These are phyloP conservation scores for Thunnus maccoyii DNA, from an alignment of 2,113 vertebrate genomes.

Conservation along the genomic window DNA sequence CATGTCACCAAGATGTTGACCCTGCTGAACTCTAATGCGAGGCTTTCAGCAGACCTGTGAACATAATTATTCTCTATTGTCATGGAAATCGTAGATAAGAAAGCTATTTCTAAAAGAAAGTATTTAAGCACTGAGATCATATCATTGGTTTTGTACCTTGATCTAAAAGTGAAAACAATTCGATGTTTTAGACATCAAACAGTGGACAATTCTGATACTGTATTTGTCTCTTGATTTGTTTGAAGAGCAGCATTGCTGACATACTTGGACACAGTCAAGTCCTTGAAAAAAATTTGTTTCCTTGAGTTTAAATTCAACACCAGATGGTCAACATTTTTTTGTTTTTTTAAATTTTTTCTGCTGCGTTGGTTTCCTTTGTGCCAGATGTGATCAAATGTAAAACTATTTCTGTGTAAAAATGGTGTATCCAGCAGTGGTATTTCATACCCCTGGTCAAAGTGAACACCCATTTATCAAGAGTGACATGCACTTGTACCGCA, in stretches of 20 bases:
- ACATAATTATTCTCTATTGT: background rate
- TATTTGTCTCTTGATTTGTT: no score
- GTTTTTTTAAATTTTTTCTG: background rate
- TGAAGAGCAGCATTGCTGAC: no score
- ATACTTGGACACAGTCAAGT: no score
- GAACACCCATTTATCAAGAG: conserved; percentile 32
- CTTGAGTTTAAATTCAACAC: background rate
- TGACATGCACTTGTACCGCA: conserved; percentile 10
- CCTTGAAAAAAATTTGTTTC: background rate
- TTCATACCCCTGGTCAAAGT: conserved; percentile 60
- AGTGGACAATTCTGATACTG: no score
- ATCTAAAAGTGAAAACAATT: no score
- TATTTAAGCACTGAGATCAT: no score
- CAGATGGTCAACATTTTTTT: conserved; percentile 9
- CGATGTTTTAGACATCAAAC: no score
- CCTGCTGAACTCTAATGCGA: background rate
- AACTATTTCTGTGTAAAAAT: conserved; percentile 35
- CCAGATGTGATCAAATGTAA: conserved; percentile 30
- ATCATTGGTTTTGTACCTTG: no score
- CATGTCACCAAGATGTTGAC: background rate
- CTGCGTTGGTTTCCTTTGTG: conserved; percentile 20
- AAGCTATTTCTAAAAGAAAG: no score
- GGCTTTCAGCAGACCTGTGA: background rate
- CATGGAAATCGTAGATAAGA: no score
- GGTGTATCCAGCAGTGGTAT: conserved; percentile 43